Conservation (phyloP, 2,797 vertebrate species). For the Rhinoraja longicauda region DNA sequence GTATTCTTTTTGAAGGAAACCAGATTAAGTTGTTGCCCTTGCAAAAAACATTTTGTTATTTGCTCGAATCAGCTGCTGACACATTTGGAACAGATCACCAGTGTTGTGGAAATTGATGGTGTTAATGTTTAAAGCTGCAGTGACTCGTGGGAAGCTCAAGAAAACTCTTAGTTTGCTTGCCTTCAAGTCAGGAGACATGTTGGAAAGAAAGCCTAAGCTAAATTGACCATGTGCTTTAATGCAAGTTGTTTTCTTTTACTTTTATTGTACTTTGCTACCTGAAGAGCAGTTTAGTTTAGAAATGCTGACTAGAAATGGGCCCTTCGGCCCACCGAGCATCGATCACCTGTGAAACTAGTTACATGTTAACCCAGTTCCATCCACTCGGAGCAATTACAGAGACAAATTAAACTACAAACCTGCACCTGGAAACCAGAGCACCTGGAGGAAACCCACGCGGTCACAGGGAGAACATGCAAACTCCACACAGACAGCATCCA, state of each 20-base stretch:
- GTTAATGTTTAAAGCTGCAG: neutral
- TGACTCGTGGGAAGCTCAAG: neutral
- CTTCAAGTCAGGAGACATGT: neutral
- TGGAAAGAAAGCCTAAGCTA: neutral
- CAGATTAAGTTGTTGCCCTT: neutral
- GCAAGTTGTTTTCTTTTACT: neutral
- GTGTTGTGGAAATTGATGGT: neutral
- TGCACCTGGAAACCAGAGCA: too few relatives aligned
- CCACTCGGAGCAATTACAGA: too few relatives aligned
- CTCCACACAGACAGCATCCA: too few relatives aligned
- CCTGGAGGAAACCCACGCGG: too few relatives aligned
- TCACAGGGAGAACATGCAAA: too few relatives aligned
- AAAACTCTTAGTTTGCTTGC: neutral
- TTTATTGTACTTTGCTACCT: neutral
- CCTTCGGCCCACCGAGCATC: too few relatives aligned
- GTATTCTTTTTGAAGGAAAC: neutral
- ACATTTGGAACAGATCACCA: neutral
- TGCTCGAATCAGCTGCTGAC: neutral
- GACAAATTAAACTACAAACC: too few relatives aligned
- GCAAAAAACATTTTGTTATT: neutral
- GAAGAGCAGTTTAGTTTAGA: neutral
- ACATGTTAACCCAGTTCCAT: too few relatives aligned
- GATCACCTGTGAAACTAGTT: too few relatives aligned
- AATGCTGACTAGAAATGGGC: too few relatives aligned
- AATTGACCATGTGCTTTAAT: neutral